A percentile compares a stretch with the other conserved stretches of the same genome.
Evolutionary conservation across 2,113 vertebrate genomes (phyloP).

Genomic region (Merops nubicus): DNA sequence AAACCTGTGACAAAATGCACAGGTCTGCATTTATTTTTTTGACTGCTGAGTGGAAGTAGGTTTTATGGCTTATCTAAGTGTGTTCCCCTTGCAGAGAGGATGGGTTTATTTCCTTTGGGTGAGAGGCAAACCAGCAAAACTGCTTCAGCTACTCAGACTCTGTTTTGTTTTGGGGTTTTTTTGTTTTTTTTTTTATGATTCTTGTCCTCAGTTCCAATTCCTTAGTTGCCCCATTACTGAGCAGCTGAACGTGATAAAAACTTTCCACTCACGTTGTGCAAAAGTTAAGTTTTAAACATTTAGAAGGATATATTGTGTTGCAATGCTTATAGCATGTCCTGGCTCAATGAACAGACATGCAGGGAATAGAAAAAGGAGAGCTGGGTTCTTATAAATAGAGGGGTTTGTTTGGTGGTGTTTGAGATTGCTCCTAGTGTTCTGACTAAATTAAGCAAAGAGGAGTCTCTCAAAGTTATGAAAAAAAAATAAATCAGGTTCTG

Average conservation of each 20-base stretch:
- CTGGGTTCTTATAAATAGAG: neutral
- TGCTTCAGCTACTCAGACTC: neutral
- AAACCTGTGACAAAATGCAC: neutral
- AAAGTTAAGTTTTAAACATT: neutral
- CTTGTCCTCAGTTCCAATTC: neutral
- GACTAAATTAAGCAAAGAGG: neutral
- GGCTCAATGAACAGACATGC: neutral
- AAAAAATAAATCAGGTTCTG: neutral
- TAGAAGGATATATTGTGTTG: neutral
- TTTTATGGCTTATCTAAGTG: neutral
- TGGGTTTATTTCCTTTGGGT: neutral
- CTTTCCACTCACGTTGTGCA: neutral
- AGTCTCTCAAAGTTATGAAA: neutral
- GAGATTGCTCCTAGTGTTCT: neutral
- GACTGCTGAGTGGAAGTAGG: neutral
- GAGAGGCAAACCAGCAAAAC: too few species aligned
- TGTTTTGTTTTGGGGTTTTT: too few species aligned
- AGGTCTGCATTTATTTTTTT: neutral
- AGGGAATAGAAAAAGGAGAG: neutral
- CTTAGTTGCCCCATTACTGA: neutral
- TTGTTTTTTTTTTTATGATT: neutral
- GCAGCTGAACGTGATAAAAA: neutral
- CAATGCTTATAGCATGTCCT: neutral
- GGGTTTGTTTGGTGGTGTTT: neutral
- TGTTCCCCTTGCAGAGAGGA: neutral